phyloP scores from a whole-genome alignment of 2,797 vertebrate genomes.

The Crypturellus tataupa region DNA sequence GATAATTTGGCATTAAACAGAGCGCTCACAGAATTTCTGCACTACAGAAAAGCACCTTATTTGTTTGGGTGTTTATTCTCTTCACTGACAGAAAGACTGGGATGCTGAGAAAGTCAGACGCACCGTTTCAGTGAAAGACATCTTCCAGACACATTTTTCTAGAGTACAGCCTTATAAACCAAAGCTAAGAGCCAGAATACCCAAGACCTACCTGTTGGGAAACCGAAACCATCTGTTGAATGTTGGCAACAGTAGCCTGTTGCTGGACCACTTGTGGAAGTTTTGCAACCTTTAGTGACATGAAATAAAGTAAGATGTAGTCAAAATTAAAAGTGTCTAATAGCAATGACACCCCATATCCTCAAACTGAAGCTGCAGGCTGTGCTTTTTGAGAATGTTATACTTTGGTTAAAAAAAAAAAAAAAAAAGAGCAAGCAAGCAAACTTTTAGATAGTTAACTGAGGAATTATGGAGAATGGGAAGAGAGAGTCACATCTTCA shows the following conservation, averaged over 20 bases:
- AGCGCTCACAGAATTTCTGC: background rate
- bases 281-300: constrained; percentile 88
- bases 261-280: constrained; percentile 93
- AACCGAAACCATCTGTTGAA: constrained; percentile 93
- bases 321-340: background rate
- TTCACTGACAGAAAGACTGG: background rate
- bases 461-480: background rate
- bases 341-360: background rate
- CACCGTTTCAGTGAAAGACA: background rate
- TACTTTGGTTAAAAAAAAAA: background rate
- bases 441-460: background rate
- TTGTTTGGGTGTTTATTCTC: background rate
- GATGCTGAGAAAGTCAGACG: background rate
- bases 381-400: background rate
- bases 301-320: constrained; percentile 15
- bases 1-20: background rate
- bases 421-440: background rate
- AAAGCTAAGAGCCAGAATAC: background rate
- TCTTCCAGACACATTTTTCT: background rate
- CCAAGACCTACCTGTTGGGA: constrained; percentile 86
- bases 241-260: constrained; percentile 87
- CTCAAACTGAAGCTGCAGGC: background rate
- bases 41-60: background rate
- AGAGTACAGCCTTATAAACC: background rate
- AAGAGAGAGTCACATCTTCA: background rate